These are phyloP conservation scores for Sitta europaea DNA, from an alignment of 2,113 vertebrate genomes.

Conservation along the genomic window DNA sequence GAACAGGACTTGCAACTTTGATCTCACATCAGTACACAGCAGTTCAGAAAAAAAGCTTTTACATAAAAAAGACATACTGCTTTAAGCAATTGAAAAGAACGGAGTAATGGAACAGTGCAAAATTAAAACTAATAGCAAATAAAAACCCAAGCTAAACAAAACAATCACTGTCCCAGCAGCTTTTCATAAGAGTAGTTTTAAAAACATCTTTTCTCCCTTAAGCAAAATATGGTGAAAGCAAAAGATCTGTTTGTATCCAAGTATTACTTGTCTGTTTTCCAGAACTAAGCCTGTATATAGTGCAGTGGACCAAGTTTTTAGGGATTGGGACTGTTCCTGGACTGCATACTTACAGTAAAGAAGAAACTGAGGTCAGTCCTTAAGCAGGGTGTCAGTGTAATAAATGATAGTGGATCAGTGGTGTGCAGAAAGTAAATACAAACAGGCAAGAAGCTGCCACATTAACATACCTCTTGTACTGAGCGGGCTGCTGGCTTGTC, in stretches of 20 bases:
- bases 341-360: accelerated
- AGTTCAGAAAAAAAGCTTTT: background rate
- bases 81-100: conserved; percentile 24
- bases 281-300: background rate
- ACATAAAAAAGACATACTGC: background rate
- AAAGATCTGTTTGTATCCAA: background rate
- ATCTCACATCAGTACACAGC: background rate
- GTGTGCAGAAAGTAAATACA: background rate
- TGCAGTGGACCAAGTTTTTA: background rate
- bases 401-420: background rate
- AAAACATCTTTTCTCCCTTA: background rate
- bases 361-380: background rate
- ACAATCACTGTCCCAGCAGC: background rate
- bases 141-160: background rate
- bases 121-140: conserved; percentile 1
- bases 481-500: conserved; percentile 95
- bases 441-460: background rate
- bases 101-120: background rate
- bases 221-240: background rate
- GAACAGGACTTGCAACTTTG: background rate
- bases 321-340: background rate
- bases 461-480: conserved; percentile 86
- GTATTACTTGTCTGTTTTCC: background rate
- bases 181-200: background rate
- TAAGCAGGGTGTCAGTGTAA: background rate